These are phyloP conservation scores for Daubentonia madagascariensis DNA, from an alignment of 2,113 vertebrate species.

Conservation along the genomic window DNA sequence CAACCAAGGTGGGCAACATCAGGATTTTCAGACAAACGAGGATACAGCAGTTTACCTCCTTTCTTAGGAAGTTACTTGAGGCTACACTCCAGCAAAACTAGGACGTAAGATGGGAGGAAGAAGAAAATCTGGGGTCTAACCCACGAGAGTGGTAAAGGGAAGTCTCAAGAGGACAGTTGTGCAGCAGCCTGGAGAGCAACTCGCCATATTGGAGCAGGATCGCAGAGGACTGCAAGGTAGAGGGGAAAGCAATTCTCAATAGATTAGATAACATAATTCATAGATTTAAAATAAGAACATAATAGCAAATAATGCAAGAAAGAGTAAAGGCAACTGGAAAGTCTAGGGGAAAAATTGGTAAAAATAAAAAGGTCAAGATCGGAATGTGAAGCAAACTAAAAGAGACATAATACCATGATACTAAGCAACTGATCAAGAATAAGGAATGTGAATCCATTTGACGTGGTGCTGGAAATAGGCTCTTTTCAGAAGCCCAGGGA, in stretches of 20 bases:
- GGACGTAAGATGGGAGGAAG: not conserved
- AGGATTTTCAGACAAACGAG: not conserved
- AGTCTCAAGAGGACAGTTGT: not conserved
- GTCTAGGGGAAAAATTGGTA: not conserved
- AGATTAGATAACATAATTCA: not conserved
- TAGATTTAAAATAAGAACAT: not conserved
- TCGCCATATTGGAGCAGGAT: not conserved
- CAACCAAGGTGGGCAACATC: not conserved
- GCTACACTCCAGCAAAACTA: not conserved
- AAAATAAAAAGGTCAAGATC: not conserved
- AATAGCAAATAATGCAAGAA: not conserved
- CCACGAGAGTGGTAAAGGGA: not conserved
- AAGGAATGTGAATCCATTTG: not conserved
- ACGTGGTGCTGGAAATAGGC: not conserved
- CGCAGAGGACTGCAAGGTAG: not conserved
- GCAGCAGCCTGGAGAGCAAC: not conserved
- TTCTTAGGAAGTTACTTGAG: not conserved
- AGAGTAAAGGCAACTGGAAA: not conserved
- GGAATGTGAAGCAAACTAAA: conserved; percentile 25
- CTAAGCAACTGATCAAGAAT: not conserved
- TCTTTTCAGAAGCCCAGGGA: not conserved
- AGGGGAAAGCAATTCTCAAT: not conserved
- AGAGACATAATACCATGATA: not conserved
- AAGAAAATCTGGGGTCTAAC: not conserved
- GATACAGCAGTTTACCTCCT: not conserved